Evolutionary conservation across 2,113 vertebrate species (phyloP).

Genomic region (Myiopsitta monachus): DNA sequence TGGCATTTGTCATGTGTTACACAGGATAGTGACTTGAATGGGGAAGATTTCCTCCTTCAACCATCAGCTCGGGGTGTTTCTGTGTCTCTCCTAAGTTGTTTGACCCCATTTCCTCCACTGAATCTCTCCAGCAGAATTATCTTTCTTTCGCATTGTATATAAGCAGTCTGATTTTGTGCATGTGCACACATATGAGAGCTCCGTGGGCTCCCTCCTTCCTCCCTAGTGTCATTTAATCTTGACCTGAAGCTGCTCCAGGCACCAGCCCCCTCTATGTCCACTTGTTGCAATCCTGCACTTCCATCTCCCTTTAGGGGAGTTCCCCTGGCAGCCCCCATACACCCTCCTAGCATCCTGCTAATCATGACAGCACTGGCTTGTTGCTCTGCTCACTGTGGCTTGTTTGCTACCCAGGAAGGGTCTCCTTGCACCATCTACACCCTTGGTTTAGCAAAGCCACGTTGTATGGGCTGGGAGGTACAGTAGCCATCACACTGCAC

Average conservation of each 20-base stretch:
- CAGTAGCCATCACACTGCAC: not conserved
- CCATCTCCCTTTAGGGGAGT: not conserved
- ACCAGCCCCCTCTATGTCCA: not conserved
- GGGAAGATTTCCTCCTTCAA: not conserved
- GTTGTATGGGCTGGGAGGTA: not conserved
- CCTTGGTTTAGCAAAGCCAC: not conserved
- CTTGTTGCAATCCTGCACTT: not conserved
- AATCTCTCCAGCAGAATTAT: not conserved
- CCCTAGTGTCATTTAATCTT: not conserved
- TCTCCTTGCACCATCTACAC: not conserved
- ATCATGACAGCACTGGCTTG: not conserved
- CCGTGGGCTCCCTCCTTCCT: not conserved
- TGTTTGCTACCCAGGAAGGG: not conserved
- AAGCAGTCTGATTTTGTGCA: not conserved
- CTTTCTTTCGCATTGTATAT: not conserved
- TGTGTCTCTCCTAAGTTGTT: not conserved
- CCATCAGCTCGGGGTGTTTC: not conserved
- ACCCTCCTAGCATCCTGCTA: not conserved
- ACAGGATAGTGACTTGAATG: rapidly evolving
- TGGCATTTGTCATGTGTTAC: not conserved
- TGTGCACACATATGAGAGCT: rapidly evolving
- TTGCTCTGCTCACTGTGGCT: not conserved
- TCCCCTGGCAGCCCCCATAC: not conserved
- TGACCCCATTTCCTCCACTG: not conserved
- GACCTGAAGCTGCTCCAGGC: not conserved